phyloP scores from a whole-genome alignment of 37 sponge, comb jelly and placozoan genomes.

The Theonella swinhoei region DNA sequence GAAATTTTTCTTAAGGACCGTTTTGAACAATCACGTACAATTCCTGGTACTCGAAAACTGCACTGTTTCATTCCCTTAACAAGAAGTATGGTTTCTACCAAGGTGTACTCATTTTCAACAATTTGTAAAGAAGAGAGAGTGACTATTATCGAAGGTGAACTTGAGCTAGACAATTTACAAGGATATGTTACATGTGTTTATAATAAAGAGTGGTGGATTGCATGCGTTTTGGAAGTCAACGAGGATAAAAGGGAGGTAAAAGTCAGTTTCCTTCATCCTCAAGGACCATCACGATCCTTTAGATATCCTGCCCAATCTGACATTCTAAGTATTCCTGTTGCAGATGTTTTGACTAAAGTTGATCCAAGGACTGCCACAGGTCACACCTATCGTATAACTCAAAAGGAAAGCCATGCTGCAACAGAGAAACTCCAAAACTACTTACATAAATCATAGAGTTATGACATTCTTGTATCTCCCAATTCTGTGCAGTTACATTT shows the following conservation, averaged over 20 bases:
- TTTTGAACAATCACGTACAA: neutral
- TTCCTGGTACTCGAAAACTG: neutral
- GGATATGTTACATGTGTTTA: conserved; percentile 41
- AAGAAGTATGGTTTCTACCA: neutral
- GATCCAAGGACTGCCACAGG: conserved; percentile 32
- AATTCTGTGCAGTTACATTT: too few species aligned
- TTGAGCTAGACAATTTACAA: conserved; percentile 22
- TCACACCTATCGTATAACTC: too few species aligned
- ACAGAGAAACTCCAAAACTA: too few species aligned
- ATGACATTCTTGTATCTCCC: too few species aligned
- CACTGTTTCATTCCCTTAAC: conserved; percentile 1
- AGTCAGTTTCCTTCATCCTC: conserved; percentile 53
- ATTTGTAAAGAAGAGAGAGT: conserved; percentile 7
- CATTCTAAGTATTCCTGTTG: conserved; percentile 4
- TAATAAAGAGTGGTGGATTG: conserved; percentile 50
- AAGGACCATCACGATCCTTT: conserved; percentile 38
- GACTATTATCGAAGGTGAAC: neutral
- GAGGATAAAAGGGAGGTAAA: conserved; percentile 31
- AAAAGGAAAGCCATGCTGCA: too few species aligned
- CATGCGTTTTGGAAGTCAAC: conserved; percentile 43
- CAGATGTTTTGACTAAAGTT: conserved; percentile 16
- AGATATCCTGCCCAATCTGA: conserved; percentile 25
- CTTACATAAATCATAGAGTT: too few species aligned
- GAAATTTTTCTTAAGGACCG: neutral
- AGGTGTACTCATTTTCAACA: neutral